These are phyloP conservation scores for Montifringilla adamsi DNA, from an alignment of 2,113 vertebrate species.

Conservation along the genomic window DNA sequence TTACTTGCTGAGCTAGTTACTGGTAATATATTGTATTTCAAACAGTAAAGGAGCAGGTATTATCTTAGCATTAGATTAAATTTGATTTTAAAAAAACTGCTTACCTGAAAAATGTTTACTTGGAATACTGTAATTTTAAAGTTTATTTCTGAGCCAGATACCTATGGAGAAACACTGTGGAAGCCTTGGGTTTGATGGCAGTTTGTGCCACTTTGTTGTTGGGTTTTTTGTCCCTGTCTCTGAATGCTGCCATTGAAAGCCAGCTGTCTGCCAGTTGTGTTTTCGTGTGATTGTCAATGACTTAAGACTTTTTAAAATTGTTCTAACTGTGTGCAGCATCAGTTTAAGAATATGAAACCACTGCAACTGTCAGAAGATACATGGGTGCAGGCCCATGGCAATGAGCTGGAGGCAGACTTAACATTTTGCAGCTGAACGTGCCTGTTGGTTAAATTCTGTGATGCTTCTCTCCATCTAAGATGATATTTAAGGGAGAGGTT, in stretches of 20 bases:
- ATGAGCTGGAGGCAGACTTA: background rate
- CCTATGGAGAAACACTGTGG: background rate
- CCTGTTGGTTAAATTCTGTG: background rate
- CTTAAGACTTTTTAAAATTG: background rate
- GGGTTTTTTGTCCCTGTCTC: background rate
- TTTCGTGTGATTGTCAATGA: background rate
- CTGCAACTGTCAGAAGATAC: background rate
- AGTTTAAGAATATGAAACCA: background rate
- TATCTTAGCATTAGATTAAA: background rate
- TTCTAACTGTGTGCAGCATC: background rate
- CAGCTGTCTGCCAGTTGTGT: background rate
- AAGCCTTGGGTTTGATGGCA: background rate
- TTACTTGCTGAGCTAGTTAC: background rate
- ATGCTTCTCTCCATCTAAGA: background rate
- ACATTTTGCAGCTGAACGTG: background rate
- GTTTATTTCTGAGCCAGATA: background rate
- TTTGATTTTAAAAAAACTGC: background rate
- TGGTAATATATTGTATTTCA: background rate
- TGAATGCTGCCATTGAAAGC: background rate
- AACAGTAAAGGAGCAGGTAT: background rate
- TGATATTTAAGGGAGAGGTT: background rate
- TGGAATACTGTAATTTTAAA: background rate
- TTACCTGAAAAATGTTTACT: background rate
- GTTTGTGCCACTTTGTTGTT: background rate
- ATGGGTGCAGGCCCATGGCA: accelerated